phyloP scores from a whole-genome alignment of 2,888 invertebrate species.

The Rhynchonema sp. region DNA sequence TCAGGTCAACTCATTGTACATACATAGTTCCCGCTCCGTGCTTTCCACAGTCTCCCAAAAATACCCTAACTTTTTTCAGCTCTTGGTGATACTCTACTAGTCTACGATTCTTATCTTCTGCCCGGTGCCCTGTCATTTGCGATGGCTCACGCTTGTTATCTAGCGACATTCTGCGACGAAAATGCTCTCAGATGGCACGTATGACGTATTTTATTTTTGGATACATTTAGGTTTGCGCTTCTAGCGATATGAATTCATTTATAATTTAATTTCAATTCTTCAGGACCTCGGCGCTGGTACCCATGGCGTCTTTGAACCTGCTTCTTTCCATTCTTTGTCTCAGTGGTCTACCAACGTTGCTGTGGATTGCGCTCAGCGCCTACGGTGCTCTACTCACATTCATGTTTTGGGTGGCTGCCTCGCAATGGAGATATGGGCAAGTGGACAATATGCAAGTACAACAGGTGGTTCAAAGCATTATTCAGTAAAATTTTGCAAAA shows the following conservation, averaged over 20 bases:
- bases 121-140: neutral
- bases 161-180: neutral
- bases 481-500: too few relatives aligned
- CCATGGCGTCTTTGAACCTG: neutral
- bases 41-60: too few relatives aligned
- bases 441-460: neutral
- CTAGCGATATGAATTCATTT: too few relatives aligned
- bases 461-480: too few relatives aligned
- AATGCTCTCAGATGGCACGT: neutral
- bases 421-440: neutral
- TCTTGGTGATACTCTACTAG: neutral
- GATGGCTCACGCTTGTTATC: neutral
- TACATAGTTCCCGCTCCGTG: too few relatives aligned
- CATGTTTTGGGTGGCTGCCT: neutral
- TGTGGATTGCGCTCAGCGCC: neutral
- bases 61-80: too few relatives aligned
- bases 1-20: too few relatives aligned
- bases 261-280: too few relatives aligned
- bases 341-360: neutral
- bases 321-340: neutral
- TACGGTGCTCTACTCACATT: neutral
- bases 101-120: neutral
- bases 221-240: too few relatives aligned
- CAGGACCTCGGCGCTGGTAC: neutral
- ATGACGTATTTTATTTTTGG: neutral